These are phyloP conservation scores for Plusia festucae DNA, from an alignment of 2,888 invertebrate species.

Conservation along the genomic window DNA sequence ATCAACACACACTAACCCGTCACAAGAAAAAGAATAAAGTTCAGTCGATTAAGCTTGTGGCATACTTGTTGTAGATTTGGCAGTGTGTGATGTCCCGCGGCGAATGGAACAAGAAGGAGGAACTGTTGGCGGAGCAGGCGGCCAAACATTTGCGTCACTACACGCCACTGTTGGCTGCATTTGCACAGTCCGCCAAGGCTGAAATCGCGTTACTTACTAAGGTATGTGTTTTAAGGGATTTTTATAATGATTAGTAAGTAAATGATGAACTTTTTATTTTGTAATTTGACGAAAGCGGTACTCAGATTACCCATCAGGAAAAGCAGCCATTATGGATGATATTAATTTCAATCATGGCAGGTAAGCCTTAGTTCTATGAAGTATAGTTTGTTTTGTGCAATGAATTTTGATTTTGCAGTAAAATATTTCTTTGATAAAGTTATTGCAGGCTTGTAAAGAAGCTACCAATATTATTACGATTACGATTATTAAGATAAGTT, in stretches of 20 bases:
- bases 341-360: background rate
- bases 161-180: slow-evolving; percentile 95
- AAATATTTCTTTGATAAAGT: no score
- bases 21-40: background rate
- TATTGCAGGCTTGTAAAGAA: no score
- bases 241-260: background rate
- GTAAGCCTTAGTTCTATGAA: background rate
- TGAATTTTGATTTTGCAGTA: no score
- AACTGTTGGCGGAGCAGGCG: slow-evolving; percentile 98
- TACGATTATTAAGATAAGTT: no score
- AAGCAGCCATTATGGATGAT: background rate
- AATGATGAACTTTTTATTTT: background rate
- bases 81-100: slow-evolving; percentile 97
- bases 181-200: slow-evolving; percentile 95
- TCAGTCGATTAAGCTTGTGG: slow-evolving; percentile 12
- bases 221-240: slow-evolving; percentile 63
- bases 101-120: slow-evolving; percentile 99
- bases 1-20: slow-evolving; percentile 15
- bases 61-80: slow-evolving; percentile 92
- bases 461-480: no score
- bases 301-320: background rate
- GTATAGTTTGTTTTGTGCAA: no score
- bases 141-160: slow-evolving; percentile 96
- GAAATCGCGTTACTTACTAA: slow-evolving; percentile 96
- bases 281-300: background rate